Evolutionary conservation across 2,888 invertebrate genomes (phyloP), one percentile per base, ranked within the genome.

Genomic region (Calameuta filiformis): DNA sequence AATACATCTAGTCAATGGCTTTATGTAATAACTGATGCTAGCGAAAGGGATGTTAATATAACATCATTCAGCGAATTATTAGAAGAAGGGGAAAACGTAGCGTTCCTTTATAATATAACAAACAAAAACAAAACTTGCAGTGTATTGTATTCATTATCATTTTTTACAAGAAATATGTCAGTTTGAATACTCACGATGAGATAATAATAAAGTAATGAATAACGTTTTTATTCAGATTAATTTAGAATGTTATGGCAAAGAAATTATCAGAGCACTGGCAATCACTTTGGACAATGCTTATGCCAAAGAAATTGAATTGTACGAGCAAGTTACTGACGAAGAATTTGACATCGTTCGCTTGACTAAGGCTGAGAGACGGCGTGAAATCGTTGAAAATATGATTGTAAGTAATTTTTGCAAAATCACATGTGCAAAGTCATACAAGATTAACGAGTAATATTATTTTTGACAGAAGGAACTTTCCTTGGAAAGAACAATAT

Each of bases 291-390:
- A 96, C 73, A 93, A 93, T 69, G 94, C 96, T 0, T 93, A 96
- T 1, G 92, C 93, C 73, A 95, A 95, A 69, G 97, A 97, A 91
- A 93, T 94, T 76, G 94, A 95, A 37, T 93, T 96, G 69, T 95
- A 95, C 9, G 94, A 94, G 1, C 95, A 95, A 89, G 95, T 97
- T 4, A 96, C 96, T 0, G 96, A 96, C 84, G 97, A 97, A 89
- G 97, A 97, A 92, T 97, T 97, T 95, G 96, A 97, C 86, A 94
- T 95, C 0, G 95, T 96, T 81, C 93, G 95, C 83, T 95, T 95
- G 0, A 94, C 94, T 1, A 96, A 96, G 89, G 84, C 91, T 11
- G 95, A 96, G 83, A 93, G 96, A 83, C 93, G 95, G 80, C 92
- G 93, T 56, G 94, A 94, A 82, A 92, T 97, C 68, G 89, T 96